Conservation (phyloP, 1,140 invertebrate species). For the Drosophila kanapiae region DNA sequence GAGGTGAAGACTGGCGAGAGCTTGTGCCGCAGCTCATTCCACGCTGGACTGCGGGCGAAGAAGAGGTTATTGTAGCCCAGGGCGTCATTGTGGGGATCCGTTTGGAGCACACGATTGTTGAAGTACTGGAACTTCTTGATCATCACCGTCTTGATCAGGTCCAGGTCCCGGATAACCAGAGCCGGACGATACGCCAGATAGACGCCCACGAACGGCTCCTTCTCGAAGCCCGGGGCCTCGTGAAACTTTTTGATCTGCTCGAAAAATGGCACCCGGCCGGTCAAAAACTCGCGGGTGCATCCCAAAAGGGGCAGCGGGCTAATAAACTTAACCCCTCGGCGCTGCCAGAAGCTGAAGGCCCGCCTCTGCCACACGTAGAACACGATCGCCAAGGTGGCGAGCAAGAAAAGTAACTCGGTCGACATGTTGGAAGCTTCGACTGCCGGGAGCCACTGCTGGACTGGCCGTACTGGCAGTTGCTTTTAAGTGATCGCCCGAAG, state of each 20-base stretch:
- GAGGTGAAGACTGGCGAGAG: constrained; percentile 87
- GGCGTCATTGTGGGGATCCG: constrained; percentile 63
- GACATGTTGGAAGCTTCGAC: constrained; percentile 39
- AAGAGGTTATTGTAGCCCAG: constrained; percentile 73
- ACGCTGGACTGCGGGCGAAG: constrained; percentile 70
- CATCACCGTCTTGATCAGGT: constrained; percentile 86
- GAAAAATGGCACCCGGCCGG: constrained; percentile 32
- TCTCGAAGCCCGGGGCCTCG: constrained; percentile 46
- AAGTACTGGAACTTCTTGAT: constrained; percentile 86
- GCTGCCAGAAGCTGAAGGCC: constrained; percentile 79
- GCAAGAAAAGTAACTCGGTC: constrained; percentile 45
- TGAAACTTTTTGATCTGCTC: constrained; percentile 52
- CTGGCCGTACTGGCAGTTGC: no score
- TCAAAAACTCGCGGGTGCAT: constrained; percentile 61
- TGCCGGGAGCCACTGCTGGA: constrained; percentile 21
- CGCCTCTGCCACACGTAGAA: constrained; percentile 62
- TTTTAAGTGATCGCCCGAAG: constrained; percentile 31
- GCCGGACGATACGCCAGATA: constrained; percentile 84
- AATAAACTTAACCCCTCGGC: constrained; percentile 82
- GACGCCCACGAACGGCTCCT: constrained; percentile 78
- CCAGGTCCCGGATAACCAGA: constrained; percentile 86
- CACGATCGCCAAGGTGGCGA: constrained; percentile 46
- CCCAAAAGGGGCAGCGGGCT: constrained; percentile 75
- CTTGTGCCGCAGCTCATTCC: constrained; percentile 86
- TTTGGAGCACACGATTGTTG: constrained; percentile 58